These are phyloP conservation scores for Rhyacichthys aspro DNA, from an alignment of 2,797 vertebrate species.

Conservation along the genomic window DNA sequence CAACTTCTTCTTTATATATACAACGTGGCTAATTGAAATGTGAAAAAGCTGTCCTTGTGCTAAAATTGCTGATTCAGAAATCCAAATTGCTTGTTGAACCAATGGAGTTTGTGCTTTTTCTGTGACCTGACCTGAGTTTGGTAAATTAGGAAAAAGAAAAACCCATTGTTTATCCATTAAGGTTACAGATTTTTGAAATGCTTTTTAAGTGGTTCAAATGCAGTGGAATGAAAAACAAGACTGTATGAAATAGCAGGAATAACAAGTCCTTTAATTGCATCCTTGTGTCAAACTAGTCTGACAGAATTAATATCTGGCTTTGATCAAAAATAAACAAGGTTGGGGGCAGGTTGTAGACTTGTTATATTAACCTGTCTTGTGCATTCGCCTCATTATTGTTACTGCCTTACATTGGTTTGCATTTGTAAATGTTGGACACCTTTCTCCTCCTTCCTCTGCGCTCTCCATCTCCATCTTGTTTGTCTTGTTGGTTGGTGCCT, in stretches of 20 bases:
- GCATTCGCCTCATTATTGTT: no score
- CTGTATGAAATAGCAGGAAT: background rate
- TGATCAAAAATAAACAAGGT: no score
- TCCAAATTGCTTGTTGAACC: background rate
- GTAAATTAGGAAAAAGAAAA: no score
- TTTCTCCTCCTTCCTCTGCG: constrained; percentile 7
- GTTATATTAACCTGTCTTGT: no score
- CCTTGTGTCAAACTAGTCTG: no score
- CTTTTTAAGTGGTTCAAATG: background rate
- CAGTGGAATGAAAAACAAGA: background rate
- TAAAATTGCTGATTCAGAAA: constrained; percentile 1
- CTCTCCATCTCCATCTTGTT: constrained; percentile 69
- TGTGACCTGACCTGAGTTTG: constrained; percentile 7
- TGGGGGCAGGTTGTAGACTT: no score
- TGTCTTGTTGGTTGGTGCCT: constrained; percentile 73
- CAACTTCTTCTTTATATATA: background rate
- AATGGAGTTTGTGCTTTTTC: background rate
- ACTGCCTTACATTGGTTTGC: no score
- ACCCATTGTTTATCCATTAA: background rate
- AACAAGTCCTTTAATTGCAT: no score
- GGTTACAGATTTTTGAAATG: background rate
- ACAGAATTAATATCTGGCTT: no score
- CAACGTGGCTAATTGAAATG: background rate
- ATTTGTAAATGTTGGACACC: no score
- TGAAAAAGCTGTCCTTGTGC: background rate